phyloP scores from a whole-genome alignment of 2,113 vertebrate genomes.

The Oncorhynchus kisutch region DNA sequence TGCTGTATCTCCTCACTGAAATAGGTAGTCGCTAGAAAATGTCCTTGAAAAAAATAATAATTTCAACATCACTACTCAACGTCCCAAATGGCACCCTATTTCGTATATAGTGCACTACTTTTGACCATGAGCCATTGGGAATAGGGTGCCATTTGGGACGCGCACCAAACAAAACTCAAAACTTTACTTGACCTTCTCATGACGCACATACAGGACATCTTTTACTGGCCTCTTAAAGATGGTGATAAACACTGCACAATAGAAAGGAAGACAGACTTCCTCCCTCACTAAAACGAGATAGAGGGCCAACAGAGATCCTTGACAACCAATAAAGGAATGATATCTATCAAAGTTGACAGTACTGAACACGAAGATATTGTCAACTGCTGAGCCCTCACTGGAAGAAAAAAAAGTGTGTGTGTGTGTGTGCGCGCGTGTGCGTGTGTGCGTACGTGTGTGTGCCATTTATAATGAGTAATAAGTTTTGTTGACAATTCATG shows the following conservation, averaged over 20 bases:
- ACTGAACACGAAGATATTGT: slow-evolving; percentile 59
- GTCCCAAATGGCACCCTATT: too few species aligned
- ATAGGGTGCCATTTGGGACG: too few species aligned
- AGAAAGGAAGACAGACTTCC: neutral
- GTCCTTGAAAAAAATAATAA: too few species aligned
- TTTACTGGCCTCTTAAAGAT: neutral
- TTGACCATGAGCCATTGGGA: too few species aligned
- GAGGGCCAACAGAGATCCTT: slow-evolving; percentile 26
- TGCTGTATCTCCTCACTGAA: slow-evolving; percentile 7
- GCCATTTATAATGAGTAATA: too few species aligned
- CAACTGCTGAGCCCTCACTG: slow-evolving; percentile 42
- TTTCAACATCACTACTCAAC: too few species aligned
- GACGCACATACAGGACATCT: neutral
- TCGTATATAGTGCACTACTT: too few species aligned
- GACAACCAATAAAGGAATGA: slow-evolving; percentile 56
- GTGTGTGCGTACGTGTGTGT: too few species aligned
- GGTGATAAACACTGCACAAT: neutral
- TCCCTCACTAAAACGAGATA: neutral
- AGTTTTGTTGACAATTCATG: too few species aligned
- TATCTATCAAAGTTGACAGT: slow-evolving; percentile 61
- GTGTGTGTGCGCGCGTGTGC: neutral
- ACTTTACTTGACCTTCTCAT: slow-evolving; percentile 1
- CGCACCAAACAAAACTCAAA: neutral
- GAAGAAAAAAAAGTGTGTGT: slow-evolving; percentile 14
- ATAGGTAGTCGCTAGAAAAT: slow-evolving; percentile 6